phyloP scores from a whole-genome alignment of 2,113 vertebrate species.

The Pelecanus crispus region DNA sequence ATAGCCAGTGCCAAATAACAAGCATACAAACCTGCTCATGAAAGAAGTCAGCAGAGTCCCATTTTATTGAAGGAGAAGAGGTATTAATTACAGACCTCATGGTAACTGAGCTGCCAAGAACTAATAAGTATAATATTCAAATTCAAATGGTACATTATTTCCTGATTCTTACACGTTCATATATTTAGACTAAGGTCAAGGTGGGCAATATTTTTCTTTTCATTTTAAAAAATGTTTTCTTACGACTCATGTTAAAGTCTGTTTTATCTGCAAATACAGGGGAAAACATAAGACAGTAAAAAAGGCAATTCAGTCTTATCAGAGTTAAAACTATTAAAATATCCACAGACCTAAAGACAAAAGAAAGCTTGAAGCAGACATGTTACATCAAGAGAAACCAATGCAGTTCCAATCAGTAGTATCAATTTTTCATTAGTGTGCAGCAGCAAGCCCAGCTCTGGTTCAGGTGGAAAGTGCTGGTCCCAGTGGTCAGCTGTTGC shows the following conservation, averaged over 20 bases:
- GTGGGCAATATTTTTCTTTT: neutral
- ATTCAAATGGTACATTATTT: neutral
- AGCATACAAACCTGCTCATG: neutral
- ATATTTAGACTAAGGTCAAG: neutral
- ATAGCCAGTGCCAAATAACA: neutral
- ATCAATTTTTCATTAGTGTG: neutral
- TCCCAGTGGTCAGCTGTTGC: neutral
- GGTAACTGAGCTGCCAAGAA: neutral
- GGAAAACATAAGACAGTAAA: neutral
- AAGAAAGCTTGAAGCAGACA: neutral
- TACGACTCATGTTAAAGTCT: neutral
- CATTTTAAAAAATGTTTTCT: neutral
- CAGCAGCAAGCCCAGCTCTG: neutral
- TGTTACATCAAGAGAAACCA: neutral
- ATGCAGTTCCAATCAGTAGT: neutral
- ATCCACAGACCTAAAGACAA: neutral
- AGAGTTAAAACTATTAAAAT: neutral
- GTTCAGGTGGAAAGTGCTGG: neutral
- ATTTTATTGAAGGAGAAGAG: neutral
- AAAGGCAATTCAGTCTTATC: neutral
- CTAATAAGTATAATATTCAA: neutral
- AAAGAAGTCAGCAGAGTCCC: neutral
- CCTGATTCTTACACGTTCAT: neutral
- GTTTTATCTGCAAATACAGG: neutral
- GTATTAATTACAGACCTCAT: slow-evolving; percentile 4